Conservation (phyloP, 64 coral and sea anemone species). For the Montipora capricornis region DNA sequence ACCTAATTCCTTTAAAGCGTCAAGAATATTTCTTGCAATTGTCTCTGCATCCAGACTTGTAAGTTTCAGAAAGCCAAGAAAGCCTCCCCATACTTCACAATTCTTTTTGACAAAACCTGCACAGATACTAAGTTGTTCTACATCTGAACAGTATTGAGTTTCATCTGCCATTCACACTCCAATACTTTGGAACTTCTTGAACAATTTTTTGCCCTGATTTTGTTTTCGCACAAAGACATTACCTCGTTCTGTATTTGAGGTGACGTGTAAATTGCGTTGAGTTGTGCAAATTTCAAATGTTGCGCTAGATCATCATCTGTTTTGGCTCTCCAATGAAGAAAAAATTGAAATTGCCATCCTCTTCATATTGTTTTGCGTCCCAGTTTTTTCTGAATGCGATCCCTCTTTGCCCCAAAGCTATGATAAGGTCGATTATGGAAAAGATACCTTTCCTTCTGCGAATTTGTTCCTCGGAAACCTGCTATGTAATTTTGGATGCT, state of each 20-base stretch:
- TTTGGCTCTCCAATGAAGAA: conserved; percentile 40
- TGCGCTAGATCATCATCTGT: too few species aligned
- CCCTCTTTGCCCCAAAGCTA: background rate
- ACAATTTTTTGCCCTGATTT: conserved; percentile 56
- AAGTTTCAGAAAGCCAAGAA: background rate
- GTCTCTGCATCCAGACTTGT: conserved; percentile 1
- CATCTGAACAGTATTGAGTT: background rate
- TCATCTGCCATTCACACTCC: conserved; percentile 65
- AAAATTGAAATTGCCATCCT: conserved; percentile 66
- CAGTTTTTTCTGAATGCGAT: background rate
- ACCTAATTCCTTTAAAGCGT: background rate
- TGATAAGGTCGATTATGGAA: background rate
- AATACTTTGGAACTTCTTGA: conserved; percentile 60
- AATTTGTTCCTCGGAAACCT: background rate
- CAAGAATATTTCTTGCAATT: background rate
- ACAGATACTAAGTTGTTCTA: background rate
- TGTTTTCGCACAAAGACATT: conserved; percentile 40
- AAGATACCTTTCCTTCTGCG: background rate
- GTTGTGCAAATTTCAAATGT: too few species aligned
- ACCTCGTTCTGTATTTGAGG: conserved; percentile 23
- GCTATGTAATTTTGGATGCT: background rate
- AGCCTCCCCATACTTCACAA: background rate
- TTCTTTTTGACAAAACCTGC: background rate
- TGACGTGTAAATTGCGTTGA: background rate
- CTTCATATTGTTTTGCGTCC: conserved; percentile 2